phyloP scores from a whole-genome alignment of 2,888 invertebrate genomes.

The Spodoptera littoralis region DNA sequence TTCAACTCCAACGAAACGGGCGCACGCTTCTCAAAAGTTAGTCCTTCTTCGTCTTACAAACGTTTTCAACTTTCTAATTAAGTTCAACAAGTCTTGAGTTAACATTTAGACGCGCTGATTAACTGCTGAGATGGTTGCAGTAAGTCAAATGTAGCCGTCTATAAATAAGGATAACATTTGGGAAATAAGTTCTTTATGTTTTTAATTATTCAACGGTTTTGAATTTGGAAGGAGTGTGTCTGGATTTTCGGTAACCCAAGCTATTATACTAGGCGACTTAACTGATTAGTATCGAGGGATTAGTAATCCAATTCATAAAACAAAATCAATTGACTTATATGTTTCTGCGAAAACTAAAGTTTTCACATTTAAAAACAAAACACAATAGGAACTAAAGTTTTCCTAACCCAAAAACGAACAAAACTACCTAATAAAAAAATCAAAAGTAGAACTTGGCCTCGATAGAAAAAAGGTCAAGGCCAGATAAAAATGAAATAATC shows the following conservation, averaged over 20 bases:
- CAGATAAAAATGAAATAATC: slow-evolving; percentile 61
- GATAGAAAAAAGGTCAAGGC: slow-evolving; percentile 55
- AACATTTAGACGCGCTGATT: slow-evolving; percentile 84
- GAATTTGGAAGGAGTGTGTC: neutral
- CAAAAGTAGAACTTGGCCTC: slow-evolving; percentile 57
- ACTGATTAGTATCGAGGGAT: no score
- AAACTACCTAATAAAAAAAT: neutral
- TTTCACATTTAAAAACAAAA: no score
- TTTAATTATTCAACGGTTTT: slow-evolving; percentile 20
- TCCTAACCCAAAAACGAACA: no score
- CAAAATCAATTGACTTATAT: no score
- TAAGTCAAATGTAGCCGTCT: slow-evolving; percentile 59
- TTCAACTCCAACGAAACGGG: slow-evolving; percentile 45
- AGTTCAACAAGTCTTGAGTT: slow-evolving; percentile 79
- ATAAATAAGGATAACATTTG: slow-evolving; percentile 51
- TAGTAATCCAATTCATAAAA: no score
- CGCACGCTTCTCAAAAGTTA: slow-evolving; percentile 65
- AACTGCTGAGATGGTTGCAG: slow-evolving; percentile 66
- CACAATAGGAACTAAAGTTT: no score
- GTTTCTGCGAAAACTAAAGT: no score
- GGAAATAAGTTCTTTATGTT: slow-evolving; percentile 31
- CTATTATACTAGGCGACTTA: no score
- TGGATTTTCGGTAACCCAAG: no score
- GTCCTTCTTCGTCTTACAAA: slow-evolving; percentile 61
- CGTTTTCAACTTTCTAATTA: slow-evolving; percentile 84